Percentiles rank a stretch among this genome's conserved stretches.
phyloP scores from a whole-genome alignment of 2,113 vertebrate species.

The Meleagris gallopavo region DNA sequence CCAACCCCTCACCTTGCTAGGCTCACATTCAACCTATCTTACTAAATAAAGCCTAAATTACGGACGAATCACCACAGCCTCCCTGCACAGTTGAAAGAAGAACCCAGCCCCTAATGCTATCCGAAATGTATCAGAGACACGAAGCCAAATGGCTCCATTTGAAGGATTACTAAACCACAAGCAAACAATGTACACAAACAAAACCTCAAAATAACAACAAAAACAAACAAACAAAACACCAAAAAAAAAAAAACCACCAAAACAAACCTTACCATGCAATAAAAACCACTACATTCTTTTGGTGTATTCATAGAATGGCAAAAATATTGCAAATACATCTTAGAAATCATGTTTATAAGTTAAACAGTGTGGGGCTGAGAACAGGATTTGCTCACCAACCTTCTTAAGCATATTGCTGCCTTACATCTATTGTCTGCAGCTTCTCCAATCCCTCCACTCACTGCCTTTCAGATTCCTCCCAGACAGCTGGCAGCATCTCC shows the following conservation, averaged over 20 bases:
- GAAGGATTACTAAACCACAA: not conserved
- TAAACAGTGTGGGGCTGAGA: not conserved
- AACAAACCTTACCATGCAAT: not conserved
- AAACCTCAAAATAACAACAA: not conserved
- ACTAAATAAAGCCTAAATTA: conserved; percentile 11
- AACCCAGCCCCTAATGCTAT: not conserved
- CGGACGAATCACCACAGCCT: not conserved
- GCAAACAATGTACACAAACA: not conserved
- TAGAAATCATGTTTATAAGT: not conserved
- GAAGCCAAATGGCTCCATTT: not conserved
- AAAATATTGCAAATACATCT: rapidly evolving
- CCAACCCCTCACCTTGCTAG: not conserved
- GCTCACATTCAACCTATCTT: not conserved
- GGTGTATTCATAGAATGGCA: not conserved
- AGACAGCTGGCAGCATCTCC: not conserved
- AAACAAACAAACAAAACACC: not conserved
- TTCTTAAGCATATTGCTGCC: not conserved
- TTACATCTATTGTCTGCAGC: not conserved
- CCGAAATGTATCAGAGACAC: not conserved
- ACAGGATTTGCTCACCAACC: not conserved
- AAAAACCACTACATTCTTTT: not conserved
- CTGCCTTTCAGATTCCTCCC: not conserved
- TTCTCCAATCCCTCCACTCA: not conserved
- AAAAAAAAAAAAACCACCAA: too few relatives aligned
- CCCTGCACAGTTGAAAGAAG: not conserved